phyloP scores from a whole-genome alignment of 2,888 invertebrate species.

The Cecidostiba fungosa region DNA sequence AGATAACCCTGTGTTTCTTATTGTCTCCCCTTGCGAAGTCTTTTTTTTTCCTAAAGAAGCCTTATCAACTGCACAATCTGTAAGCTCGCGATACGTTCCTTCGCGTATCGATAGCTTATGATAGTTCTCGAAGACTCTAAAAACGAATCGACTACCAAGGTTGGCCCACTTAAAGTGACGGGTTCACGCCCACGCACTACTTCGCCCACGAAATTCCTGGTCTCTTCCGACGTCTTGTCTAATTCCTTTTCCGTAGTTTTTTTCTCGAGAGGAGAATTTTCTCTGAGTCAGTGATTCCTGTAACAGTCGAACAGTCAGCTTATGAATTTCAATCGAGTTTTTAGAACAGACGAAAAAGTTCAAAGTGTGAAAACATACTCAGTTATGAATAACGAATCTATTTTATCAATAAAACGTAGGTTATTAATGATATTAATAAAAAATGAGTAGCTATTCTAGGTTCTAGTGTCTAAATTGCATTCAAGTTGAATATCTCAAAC shows the following conservation, averaged over 20 bases:
- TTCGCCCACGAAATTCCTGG: constrained; percentile 33
- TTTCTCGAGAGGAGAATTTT: neutral
- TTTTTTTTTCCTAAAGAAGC: neutral
- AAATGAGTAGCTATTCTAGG: no score
- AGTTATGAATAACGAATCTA: no score
- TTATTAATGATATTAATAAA: no score
- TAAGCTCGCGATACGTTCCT: neutral
- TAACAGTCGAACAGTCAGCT: neutral
- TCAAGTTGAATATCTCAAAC: no score
- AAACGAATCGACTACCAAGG: neutral
- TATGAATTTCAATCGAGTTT: neutral
- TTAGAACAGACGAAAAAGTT: neutral
- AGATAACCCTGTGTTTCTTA: neutral
- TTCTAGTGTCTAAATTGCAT: no score
- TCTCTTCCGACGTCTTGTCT: neutral
- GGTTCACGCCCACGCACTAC: neutral
- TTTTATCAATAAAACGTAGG: no score
- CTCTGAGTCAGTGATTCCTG: constrained; percentile 48
- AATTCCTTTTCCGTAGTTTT: constrained; percentile 42
- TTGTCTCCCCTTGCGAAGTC: neutral
- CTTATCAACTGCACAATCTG: neutral
- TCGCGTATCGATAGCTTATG: neutral
- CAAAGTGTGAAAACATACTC: no score
- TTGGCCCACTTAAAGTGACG: neutral
- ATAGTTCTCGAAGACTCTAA: neutral